Base-by-base conservation (phyloP, 2,888 invertebrate genomes). In the Ectemnius lituratus region DNA sequence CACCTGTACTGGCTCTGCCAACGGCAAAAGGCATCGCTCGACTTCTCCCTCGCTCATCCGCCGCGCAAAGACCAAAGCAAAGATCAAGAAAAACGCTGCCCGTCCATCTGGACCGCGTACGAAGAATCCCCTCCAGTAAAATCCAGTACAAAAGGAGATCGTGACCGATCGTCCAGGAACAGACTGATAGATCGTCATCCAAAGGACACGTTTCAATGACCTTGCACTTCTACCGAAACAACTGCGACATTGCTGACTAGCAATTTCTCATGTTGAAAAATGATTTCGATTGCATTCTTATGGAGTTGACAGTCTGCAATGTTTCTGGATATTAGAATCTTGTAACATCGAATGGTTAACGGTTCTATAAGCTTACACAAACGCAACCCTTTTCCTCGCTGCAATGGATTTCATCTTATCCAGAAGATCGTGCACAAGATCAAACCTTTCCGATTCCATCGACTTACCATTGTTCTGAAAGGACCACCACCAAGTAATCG, bases 401-500 rank as follows among this genome's bases (percentile, higher is more conserved):
- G n/a, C 4, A 47, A 27, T n/a, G 68, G 66, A 76, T 46, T 27
- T 71, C 74, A 80, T 82, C 45, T 62, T 75, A 74, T 80, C 76
- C 58, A 46, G 46, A 46, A 23, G 61, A 58, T 68, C 70, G 76
- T 59, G 67, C 67, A 47, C 20, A 57, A 52, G 57, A 8, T 57
- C 16, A 66, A 49, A 46, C 67, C 56, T 58, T 62, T 61, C 37
- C 61, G 60, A 20, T 58, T 14, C 65, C 66, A 74, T 72, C 70
- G 62, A 47, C 65, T 46, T 49, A 72, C 75, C 78, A 81, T 81
- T 81, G 83, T 81, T 65, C 62, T 11, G 18, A 13, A 56, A 23
- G 60, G 62, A 49, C n/a, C 61, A 11, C 46, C 56, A 11, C 56
- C 23, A 60, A 67, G 68, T 61, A 74, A 79, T 67, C 52, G 58